Base-by-base conservation (phyloP, 92 coral and sea anemone species). In the Epizoanthus scotinus region DNA sequence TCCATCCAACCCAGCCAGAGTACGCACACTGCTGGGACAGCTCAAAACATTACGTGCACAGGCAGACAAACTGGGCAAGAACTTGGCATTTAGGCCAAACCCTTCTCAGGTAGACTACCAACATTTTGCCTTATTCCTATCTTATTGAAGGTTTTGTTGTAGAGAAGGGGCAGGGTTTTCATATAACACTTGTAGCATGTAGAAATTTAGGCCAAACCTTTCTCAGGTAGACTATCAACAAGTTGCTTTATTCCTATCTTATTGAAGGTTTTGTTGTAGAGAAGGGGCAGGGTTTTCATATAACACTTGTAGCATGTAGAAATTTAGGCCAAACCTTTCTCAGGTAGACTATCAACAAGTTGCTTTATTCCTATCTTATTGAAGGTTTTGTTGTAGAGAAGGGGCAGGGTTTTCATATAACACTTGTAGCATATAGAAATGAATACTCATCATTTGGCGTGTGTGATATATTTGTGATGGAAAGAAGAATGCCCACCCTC, bases 1-100 rank as follows among this genome's bases (percentile, higher is more conserved):
- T 22, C 90, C 97, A 27, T 93, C 97, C 10, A 93, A 93, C 64
- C 94, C 97, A 0, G 36, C 25, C 42, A 69, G 94, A 25, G 89
- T 88, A 18, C 54, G 42, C 58, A 36, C 82, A 56, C 73, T 93
- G 73, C 56, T 88, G 67, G 57, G 36, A 12, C 85, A 79, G 19
- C 79, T 90, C 14, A 82, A 77, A 58, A 81, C 72, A 25, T 82
- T 82, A 29, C 78, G 47, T 61, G 78, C 44, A 19, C 67, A 82
- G 21, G 90, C 77, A 9, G 53, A 36, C 55, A 44, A 47, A n/a
- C 89, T 93, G 70, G 57, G 63, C 8, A 69, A 78, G 73, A 84
- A 83, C 53, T 79, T 87, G 17, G 98, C 99, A 3, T 90, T 81
- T 6, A 86, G 99, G 59, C 99, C 99, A 74, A 52, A 49, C 22